These are phyloP conservation scores for Orthosia gothica DNA, from an alignment of 2,888 invertebrate genomes.

Conservation along the genomic window DNA sequence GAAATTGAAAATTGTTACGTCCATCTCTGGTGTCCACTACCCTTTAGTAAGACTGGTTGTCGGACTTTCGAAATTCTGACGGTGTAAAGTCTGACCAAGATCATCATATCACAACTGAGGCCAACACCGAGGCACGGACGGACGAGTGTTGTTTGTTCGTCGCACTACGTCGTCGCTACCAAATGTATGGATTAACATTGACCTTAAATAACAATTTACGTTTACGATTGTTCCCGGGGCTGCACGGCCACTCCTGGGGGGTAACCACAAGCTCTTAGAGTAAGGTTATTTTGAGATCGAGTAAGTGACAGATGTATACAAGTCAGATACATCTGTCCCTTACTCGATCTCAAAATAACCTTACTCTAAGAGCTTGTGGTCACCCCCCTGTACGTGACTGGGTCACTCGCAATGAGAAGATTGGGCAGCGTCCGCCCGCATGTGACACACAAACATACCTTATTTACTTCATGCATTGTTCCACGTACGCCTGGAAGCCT, in stretches of 20 bases:
- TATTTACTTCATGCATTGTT: slow-evolving; percentile 37
- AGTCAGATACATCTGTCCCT: no score
- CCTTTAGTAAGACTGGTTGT: background rate
- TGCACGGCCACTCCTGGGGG: slow-evolving; percentile 66
- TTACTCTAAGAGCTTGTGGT: no score
- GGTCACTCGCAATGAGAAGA: slow-evolving; percentile 86
- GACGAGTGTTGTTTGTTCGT: background rate
- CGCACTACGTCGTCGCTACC: slow-evolving; percentile 7
- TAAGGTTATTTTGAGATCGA: no score
- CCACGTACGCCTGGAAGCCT: slow-evolving; percentile 2
- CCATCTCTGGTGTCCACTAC: background rate
- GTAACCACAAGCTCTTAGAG: no score
- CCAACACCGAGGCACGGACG: background rate
- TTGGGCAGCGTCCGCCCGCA: slow-evolving; percentile 84
- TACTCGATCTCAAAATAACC: no score
- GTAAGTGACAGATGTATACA: no score
- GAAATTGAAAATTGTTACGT: no score
- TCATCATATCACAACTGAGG: background rate
- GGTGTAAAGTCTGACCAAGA: background rate
- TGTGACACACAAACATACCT: slow-evolving; percentile 64
- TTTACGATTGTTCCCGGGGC: slow-evolving; percentile 79
- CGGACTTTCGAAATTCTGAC: background rate
- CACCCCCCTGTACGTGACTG: slow-evolving; percentile 71
- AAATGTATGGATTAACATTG: slow-evolving; percentile 77
- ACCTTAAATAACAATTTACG: slow-evolving; percentile 86